These are phyloP conservation scores for Zootermopsis nevadensis DNA, from an alignment of 2,888 invertebrate genomes.

Conservation along the genomic window DNA sequence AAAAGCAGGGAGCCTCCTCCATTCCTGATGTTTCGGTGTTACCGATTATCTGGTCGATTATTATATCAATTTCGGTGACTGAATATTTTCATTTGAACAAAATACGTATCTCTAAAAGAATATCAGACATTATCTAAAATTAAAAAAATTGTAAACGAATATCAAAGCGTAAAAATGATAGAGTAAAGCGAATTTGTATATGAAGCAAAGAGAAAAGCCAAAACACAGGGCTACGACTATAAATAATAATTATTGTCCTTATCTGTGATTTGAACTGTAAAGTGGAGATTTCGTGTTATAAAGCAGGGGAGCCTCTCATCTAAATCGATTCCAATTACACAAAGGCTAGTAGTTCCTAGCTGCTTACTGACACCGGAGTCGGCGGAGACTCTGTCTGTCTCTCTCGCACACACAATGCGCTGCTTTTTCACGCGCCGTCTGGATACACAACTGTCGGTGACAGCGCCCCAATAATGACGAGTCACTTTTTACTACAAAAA, in stretches of 20 bases:
- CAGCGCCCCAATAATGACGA: constrained; percentile 38
- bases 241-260: constrained; percentile 17
- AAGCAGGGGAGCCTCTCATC: background rate
- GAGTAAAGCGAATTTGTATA: background rate
- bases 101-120: too few species aligned
- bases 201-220: background rate
- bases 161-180: background rate
- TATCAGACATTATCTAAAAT: too few species aligned
- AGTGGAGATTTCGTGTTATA: background rate
- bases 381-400: constrained; percentile 3
- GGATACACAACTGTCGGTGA: constrained; percentile 39
- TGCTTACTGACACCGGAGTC: constrained; percentile 20
- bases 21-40: too few species aligned
- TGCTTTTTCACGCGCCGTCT: constrained; percentile 36
- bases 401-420: constrained; percentile 14
- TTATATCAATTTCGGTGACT: too few species aligned
- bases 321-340: constrained; percentile 38
- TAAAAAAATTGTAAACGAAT: background rate
- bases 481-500: constrained; percentile 23
- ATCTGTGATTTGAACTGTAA: background rate
- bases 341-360: constrained; percentile 12
- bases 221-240: background rate
- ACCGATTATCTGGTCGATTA: too few species aligned
- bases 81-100: too few species aligned
- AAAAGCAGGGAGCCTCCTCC: too few species aligned